phyloP scores from a whole-genome alignment of 1,140 invertebrate genomes.

The Trichogramma pretiosum region DNA sequence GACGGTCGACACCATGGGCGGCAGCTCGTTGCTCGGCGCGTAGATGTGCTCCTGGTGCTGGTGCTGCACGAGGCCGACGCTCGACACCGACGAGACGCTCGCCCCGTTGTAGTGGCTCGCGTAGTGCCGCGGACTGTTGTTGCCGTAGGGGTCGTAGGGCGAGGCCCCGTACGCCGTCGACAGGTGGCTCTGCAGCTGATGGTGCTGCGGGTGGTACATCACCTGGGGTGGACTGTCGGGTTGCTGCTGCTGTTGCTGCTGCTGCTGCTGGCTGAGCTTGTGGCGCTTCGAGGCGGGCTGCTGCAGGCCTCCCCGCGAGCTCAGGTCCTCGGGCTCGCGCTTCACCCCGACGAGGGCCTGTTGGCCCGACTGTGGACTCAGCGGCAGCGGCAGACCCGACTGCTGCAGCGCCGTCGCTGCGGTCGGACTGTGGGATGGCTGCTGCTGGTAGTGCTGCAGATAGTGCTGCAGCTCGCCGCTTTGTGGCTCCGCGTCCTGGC shows the following conservation, averaged over 20 bases:
- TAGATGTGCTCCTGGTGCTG: conserved; percentile 38
- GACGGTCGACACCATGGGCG: conserved; percentile 43
- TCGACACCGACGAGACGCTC: conserved; percentile 46
- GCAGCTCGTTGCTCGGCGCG: conserved; percentile 36
- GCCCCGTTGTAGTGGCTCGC: conserved; percentile 36
- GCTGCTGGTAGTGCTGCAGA: conserved; percentile 55
- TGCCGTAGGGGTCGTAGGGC: conserved; percentile 23
- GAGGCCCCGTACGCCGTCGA: conserved; percentile 3
- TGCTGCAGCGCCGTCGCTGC: conserved; percentile 39
- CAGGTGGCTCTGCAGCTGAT: conserved; percentile 35
- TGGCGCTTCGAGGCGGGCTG: conserved; percentile 45
- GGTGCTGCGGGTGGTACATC: conserved; percentile 50
- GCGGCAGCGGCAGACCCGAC: conserved; percentile 38
- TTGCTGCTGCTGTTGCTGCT: too few relatives aligned
- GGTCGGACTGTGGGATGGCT: conserved; percentile 48
- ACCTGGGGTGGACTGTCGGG: conserved; percentile 50
- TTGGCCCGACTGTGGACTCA: conserved; percentile 39
- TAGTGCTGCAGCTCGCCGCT: conserved; percentile 50
- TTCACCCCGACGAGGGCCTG: conserved; percentile 49
- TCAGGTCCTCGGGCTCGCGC: conserved; percentile 59
- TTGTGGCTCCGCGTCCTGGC: conserved; percentile 42
- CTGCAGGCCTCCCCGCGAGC: conserved; percentile 45
- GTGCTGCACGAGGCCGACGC: conserved; percentile 40
- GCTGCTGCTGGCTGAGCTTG: conserved; percentile 39
- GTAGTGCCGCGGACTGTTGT: conserved; percentile 8